Evolutionary conservation across 2,888 invertebrate species (phyloP), one percentile per base, ranked within the genome.

Genomic region (Seira sanloemensis): DNA sequence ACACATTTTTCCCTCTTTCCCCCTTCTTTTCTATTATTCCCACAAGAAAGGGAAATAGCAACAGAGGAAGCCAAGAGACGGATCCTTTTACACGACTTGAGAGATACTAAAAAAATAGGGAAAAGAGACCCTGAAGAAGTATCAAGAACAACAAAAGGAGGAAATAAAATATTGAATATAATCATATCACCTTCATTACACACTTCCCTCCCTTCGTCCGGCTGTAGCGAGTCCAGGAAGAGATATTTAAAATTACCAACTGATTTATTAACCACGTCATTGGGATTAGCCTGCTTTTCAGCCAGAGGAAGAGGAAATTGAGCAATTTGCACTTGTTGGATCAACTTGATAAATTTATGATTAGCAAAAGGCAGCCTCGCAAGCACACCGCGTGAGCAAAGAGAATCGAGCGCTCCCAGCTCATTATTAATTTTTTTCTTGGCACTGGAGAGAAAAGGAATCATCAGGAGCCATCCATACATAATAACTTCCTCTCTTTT

Each of bases 371-470:
- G 37, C 4, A 37, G 72, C 62, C 21, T 77, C 68, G 68, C 71
- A 78, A 78, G 27, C 37, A 23, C 37, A 78, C 58, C 71, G 58
- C 62, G 23, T 54, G 2, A 73, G 16, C 27, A 66, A 12, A 37
- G 4, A 65, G 37, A 62, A 2, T 25, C 1, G 66, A 72, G 65
- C 21, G 66, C 46, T 79, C 72, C 67, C 79, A 79, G 66, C 73
- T 72, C 79, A 79, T 79, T 79, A 79, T 79, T 79, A 79, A 79
- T 79, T 79, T 79, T 79, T 79, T 79, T 12, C 37, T 12, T 12
- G 37, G 77, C 18, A 77, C 23, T 68, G 37, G 37, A 12, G 12
- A 37, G 12, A 37, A 37, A 7, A 37, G 37, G 37, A 37, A 37
- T 37, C 37, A 37, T 37, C 37, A 37, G 37, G 37, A 37, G 12